phyloP scores from a whole-genome alignment of 2,797 vertebrate species.

The Enteromius argenteus region DNA sequence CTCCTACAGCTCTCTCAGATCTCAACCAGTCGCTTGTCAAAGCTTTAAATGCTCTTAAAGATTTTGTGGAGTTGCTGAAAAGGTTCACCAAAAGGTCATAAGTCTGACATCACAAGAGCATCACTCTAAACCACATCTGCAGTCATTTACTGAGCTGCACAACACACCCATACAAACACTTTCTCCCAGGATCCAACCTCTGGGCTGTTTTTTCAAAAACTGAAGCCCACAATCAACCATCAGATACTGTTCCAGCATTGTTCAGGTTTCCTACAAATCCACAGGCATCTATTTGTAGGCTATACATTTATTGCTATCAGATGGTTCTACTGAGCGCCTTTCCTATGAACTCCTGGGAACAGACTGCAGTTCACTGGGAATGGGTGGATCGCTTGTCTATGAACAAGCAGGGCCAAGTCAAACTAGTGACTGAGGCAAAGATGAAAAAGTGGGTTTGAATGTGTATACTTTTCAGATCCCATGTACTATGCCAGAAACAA shows the following conservation, averaged over 20 bases:
- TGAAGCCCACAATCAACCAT: slow-evolving; percentile 5
- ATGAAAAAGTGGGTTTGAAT: slow-evolving; percentile 36
- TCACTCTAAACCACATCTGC: slow-evolving; percentile 8
- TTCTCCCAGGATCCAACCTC: neutral
- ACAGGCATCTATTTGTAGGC: slow-evolving; percentile 18
- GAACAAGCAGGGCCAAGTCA: slow-evolving; percentile 40
- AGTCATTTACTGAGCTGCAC: slow-evolving; percentile 13
- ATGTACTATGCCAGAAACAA: neutral
- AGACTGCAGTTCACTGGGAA: slow-evolving; percentile 20
- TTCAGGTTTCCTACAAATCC: neutral
- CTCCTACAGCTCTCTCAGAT: neutral
- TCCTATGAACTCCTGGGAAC: slow-evolving; percentile 27
- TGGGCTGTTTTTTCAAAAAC: slow-evolving; percentile 9
- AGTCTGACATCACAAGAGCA: slow-evolving; percentile 8
- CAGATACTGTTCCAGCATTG: slow-evolving; percentile 29
- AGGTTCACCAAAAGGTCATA: slow-evolving; percentile 4
- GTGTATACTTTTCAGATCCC: neutral
- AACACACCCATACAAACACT: slow-evolving; percentile 7
- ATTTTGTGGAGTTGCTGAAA: neutral
- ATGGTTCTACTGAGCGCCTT: slow-evolving; percentile 31
- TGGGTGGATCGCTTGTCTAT: slow-evolving; percentile 43
- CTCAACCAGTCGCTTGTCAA: neutral
- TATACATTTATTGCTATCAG: slow-evolving; percentile 30
- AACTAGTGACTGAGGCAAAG: slow-evolving; percentile 32
- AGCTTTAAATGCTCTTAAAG: neutral